Evolutionary conservation across 2,113 vertebrate genomes (phyloP), one percentile per base, ranked within the genome.

Genomic region (Siphamia tubifer): DNA sequence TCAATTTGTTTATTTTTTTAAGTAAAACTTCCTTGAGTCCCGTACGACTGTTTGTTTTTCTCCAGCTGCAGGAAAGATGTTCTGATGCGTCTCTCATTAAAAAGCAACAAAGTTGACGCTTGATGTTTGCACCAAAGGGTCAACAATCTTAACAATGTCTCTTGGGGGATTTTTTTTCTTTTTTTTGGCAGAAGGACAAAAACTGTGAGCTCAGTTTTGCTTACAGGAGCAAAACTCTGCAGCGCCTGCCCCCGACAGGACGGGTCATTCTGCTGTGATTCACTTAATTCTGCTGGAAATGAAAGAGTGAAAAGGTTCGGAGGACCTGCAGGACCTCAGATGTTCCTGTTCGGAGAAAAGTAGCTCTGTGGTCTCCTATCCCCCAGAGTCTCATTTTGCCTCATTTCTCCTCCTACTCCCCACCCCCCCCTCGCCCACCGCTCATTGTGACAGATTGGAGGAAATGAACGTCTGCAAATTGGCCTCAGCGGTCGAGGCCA

Each of bases 391-490:
- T 81, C 66, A 58, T 80, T 89, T 82, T 60, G 54, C 35, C 63
- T 56, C 32, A 80, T 87, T 82, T 34, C 43, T 68, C 30, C 62
- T 67, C 34, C 55, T 19, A 61, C 66, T 24, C 64, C 45, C n/a
- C n/a, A n/a, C 56, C 21, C 53, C 19, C 20, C 52, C 53, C 72
- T 62, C 10, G 47, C 51, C 36, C 21, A 47, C 55, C 64, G 19
- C 57, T 55, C 53, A n/a, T n/a, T n/a, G n/a, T 86, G 78, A 87
- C 75, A 83, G 73, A 82, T 74, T 55, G 69, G 60, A 82, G 79
- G 68, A 83, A 90, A 87, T 77, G 66, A 86, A 77, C 5, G 61
- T 63, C 79, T 79, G 52, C 76, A 90, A 84, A 85, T 84, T 87
- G 83, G 80, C 79, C 83, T 77, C 74, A 25, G 76, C 12, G 78